Conservation (phyloP, 2,113 vertebrate genomes). For the Podilymbus podiceps region DNA sequence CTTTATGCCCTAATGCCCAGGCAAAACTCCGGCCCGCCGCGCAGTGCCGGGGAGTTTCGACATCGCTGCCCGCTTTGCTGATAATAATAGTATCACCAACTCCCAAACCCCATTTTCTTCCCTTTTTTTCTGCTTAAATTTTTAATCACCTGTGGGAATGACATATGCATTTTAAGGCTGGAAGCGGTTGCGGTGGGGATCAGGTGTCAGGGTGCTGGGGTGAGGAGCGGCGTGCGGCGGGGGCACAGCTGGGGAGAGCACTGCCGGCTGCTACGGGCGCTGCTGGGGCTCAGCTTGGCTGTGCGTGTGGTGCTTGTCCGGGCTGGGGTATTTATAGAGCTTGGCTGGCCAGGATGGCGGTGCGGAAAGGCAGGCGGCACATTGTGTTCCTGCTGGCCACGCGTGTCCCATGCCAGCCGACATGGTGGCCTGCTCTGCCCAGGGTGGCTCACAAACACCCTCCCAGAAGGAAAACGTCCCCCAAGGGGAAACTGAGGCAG, state of each 20-base stretch:
- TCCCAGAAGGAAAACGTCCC: not conserved
- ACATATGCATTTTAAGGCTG: conserved; percentile 50
- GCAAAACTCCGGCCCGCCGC: not conserved
- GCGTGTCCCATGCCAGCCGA: not conserved
- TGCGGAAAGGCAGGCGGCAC: not conserved
- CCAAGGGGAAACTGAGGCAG: not conserved
- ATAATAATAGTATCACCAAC: not conserved
- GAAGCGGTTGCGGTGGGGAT: not conserved
- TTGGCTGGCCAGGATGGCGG: not conserved
- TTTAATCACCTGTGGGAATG: conserved; percentile 30
- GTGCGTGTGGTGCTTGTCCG: not conserved
- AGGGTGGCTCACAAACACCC: not conserved
- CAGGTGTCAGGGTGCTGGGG: conserved; percentile 28
- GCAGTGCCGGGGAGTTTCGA: rapidly evolving
- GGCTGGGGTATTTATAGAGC: conserved; percentile 32
- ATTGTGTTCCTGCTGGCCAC: not conserved
- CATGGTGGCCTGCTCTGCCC: not conserved
- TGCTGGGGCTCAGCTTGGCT: not conserved
- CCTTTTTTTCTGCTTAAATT: conserved; percentile 41
- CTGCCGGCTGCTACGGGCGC: not conserved
- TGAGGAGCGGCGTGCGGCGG: rapidly evolving
- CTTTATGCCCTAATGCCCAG: not conserved
- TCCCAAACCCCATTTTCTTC: not conserved
- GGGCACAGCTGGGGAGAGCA: not conserved
- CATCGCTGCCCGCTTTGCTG: rapidly evolving